Conservation (phyloP, 2,888 invertebrate species). For the Chrysolina americana region DNA sequence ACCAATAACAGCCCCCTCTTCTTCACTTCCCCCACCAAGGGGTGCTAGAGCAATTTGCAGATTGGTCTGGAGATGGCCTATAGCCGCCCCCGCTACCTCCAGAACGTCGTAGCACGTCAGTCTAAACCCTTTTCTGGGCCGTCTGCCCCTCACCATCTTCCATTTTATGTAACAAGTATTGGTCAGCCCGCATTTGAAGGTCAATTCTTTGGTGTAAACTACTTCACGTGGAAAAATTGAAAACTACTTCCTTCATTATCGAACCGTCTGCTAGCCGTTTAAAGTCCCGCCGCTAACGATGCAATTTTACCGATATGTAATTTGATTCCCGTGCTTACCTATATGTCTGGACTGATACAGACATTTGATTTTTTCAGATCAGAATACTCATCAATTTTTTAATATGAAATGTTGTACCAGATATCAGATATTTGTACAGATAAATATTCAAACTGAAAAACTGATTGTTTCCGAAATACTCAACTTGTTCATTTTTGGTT, state of each 20-base stretch:
- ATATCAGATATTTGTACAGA: background rate
- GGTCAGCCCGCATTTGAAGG: conserved; percentile 43
- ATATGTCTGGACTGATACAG: conserved; percentile 19
- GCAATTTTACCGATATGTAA: conserved; percentile 50
- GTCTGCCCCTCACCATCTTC: background rate
- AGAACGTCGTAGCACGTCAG: background rate
- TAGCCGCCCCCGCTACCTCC: conserved; percentile 60
- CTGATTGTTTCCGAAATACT: no score
- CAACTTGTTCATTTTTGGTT: no score
- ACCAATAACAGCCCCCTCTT: conserved; percentile 65
- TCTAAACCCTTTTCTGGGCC: conserved; percentile 3
- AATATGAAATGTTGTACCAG: background rate
- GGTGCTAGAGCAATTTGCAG: conserved; percentile 64
- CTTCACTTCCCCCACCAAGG: conserved; percentile 63
- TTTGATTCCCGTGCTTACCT: conserved; percentile 33
- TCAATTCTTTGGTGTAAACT: conserved; percentile 46
- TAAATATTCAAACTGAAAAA: background rate
- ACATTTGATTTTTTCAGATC: conserved; percentile 8
- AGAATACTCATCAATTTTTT: conserved; percentile 10
- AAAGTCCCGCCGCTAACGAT: conserved; percentile 42
- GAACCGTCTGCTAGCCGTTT: conserved; percentile 26
- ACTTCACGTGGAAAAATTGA: conserved; percentile 51
- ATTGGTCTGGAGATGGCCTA: conserved; percentile 64
- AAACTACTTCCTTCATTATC: conserved; percentile 51
- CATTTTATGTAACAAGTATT: conserved; percentile 22